phyloP scores from a whole-genome alignment of 64 coral and sea anemone genomes.

The Stichodactyla helianthus region DNA sequence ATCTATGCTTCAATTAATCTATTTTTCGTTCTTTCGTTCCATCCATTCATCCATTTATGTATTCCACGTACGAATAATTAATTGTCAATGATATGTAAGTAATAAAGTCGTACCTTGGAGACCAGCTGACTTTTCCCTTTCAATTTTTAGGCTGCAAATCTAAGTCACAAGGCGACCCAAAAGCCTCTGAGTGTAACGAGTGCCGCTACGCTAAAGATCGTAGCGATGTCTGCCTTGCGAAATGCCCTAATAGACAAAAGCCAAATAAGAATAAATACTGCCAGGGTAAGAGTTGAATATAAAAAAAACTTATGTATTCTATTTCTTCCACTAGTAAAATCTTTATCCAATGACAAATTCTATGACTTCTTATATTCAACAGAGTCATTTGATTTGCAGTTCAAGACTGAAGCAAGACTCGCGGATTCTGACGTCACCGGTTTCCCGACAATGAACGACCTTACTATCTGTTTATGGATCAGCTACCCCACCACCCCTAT shows the following conservation, averaged over 20 bases:
- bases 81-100: background rate
- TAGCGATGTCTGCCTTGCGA: background rate
- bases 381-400: background rate
- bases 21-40: no score
- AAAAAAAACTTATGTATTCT: no score
- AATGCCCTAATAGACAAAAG: background rate
- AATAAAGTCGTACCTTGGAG: background rate
- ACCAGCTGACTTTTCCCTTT: no score
- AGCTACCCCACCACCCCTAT: background rate
- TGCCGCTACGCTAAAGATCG: background rate
- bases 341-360: background rate
- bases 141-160: background rate
- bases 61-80: no score
- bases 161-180: background rate
- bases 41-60: no score
- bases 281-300: background rate
- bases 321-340: no score
- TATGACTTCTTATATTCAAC: background rate
- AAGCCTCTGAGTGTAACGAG: constrained; percentile 4
- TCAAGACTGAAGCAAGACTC: background rate
- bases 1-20: no score
- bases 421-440: background rate
- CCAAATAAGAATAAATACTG: constrained; percentile 1
- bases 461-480: background rate
- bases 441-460: background rate